Base-by-base conservation (phyloP, 2,113 vertebrate species). In the Grus americana region DNA sequence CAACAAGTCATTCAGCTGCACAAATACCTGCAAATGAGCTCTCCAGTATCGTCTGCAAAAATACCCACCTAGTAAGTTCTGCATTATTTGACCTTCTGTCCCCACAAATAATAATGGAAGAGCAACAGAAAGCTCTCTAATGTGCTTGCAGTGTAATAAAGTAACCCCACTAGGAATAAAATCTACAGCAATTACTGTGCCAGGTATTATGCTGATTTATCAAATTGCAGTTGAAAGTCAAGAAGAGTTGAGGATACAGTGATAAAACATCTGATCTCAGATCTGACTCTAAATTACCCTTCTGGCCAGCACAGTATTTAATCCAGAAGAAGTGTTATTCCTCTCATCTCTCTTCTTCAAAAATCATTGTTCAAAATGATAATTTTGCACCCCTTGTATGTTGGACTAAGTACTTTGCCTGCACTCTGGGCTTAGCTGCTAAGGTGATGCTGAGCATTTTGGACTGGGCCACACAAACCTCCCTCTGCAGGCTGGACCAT, bases 171-270 rank as follows among this genome's bases (percentile, higher is more conserved):
- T 14, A 83, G 59, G 76, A 82, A 87, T 76, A 66, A 95, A 79
- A 90, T 38, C 61, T 59, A n/a, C 92, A 88, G 72, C 52, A 95
- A 93, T 92, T 92, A 84, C 94, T 2, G 2, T 71, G 81, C 81
- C 59, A 92, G 85, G 65, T 90, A 89, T 86, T 93, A 92, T 42
- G 79, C 87, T 97, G 95, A 92, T 95, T 92, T 94, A 79, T 88
- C 91, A 96, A 93, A 95, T 89, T 73, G 89, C 88, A 80, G 73
- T 74, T 83, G 66, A 82, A 95, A 95, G 87, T 94, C 94, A 79
- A 92, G 81, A 97, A 27, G 58, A 92, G 54, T 61, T 74, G 93
- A 93, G 61, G 87, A 50, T 73, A 52, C 17, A 47, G 54, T 47
- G 73, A 93, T 82, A 76, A 94, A 95, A 73, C 58, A 68, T 59